Evolutionary conservation across 2,113 vertebrate genomes (phyloP), one percentile per base, ranked within the genome.

Genomic region (Rallus limicola): DNA sequence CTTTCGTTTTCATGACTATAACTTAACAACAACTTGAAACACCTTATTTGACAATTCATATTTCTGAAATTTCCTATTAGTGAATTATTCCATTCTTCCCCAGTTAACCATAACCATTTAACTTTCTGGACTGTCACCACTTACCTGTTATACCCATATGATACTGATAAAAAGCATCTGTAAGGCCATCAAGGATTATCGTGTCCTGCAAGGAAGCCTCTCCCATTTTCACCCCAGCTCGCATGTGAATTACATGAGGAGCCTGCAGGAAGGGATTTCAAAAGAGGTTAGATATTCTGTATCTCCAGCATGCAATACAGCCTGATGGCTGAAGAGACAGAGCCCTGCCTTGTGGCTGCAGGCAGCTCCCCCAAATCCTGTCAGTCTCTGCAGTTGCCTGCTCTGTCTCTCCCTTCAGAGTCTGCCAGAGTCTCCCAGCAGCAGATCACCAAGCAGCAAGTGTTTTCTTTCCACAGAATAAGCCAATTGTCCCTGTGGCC

Each of bases 61-160:
- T 78, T 86, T 86, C 72, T 82, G 50, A 71, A 44, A 82, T 42
- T 82, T 78, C 28, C 9, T 38, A 5, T 23, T 40, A 79, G 8
- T 42, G 46, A 62, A 65, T 50, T 82, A 40, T 36, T 64, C 21
- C 7, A 16, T 13, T 5, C 21, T 64, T 46, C 46, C 26, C 5
- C 23, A 69, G 8, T 65, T 50, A 65, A 58, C 21, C 4, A 28
- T 64, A 65, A 58, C 19, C 4, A 23, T 60, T 56, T 81, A 3
- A 11, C 76, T 84, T 87, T 69, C 69, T 48, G 26, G 23, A 70
- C 17, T 71, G 52, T 36, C 33, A 50, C 16, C 29, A 36, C 97
- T 97, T 90, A 99, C 99, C 99, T 82, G 99, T 99, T 60, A 99
- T 95, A 74, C 99, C 99, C 99, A 99, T 99, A 82, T 99, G 99